Evolutionary conservation across 2,797 vertebrate genomes (phyloP), one percentile per base, ranked within the genome.

Genomic region (Melanotaenia nigrans): DNA sequence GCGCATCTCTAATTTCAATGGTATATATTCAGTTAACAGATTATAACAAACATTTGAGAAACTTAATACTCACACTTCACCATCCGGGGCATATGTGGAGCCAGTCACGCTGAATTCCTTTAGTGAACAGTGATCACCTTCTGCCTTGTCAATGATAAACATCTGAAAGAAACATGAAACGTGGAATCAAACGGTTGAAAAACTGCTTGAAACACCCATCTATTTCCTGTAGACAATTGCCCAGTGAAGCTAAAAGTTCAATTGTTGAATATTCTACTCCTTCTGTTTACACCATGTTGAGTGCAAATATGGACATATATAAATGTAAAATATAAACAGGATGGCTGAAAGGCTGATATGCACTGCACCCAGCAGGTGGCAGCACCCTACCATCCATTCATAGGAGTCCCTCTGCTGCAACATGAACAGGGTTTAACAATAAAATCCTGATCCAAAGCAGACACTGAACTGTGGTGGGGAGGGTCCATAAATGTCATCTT

Each of bases 41-140:
- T 60, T 10, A 61, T n/a, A 32, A 5, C 13, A 61, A 6, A 59
- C 30, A 56, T 0, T 56, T 13, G 22, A 63, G 9, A 13, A 0
- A 6, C 51, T 6, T 20, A 70, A 84, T 77, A 94, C 97, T 97
- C 92, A 99, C 98, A 99, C 96, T 95, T 97, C 93, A 95, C 98
- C 98, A 73, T 96, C 91, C 6, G 98, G 98, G 42, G 97, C 97
- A 0, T 99, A 99, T 1, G 98, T 99, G 60, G 98, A 99, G 35
- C 98, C 98, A 25, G 96, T 96, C 61, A 99, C 91, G 16, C 95
- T 96, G 87, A 99, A 99, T 81, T 99, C 96, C 68, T 96, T 97
- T 75, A 99, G 92, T 56, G 94, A 95, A 85, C 98, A 99, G 75
- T 89, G 90, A 64, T 97, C 95, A 24, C 94, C 94, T 84, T 95